These are phyloP conservation scores for Channa maculata DNA, from an alignment of 2,113 vertebrate genomes.

Conservation along the genomic window DNA sequence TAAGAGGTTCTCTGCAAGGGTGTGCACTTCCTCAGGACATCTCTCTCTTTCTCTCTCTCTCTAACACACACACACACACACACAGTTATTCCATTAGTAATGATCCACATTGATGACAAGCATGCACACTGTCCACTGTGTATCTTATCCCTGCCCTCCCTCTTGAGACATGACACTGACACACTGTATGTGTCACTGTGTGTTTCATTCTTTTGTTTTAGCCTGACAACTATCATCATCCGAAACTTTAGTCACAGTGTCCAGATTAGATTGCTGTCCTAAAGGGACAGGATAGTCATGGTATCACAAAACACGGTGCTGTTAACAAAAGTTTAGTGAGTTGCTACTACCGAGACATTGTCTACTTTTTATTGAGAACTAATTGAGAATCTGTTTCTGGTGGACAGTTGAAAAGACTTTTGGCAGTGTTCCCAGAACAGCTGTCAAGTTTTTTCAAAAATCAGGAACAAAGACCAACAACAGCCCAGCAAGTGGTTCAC, in stretches of 20 bases:
- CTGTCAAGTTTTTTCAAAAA: conserved; percentile 35
- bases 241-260: too few relatives aligned
- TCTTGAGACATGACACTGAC: too few relatives aligned
- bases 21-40: conserved; percentile 63
- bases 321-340: background rate
- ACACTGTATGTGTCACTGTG: too few relatives aligned
- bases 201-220: too few relatives aligned
- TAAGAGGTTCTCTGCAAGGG: conserved; percentile 51
- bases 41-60: background rate
- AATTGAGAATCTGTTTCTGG: conserved; percentile 7
- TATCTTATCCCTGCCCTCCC: too few relatives aligned
- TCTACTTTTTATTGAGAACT: conserved; percentile 3
- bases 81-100: conserved; percentile 17
- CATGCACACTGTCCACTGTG: too few relatives aligned
- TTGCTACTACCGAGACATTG: background rate
- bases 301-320: background rate
- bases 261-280: too few relatives aligned
- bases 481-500: conserved; percentile 27
- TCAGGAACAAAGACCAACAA: conserved; percentile 7
- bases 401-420: background rate
- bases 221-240: too few relatives aligned
- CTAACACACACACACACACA: conserved; percentile 1
- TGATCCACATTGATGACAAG: background rate
- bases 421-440: conserved; percentile 36
- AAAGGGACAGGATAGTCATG: background rate